These are phyloP conservation scores for Prionchulus punctatus DNA, from an alignment of 2,888 invertebrate genomes.

Conservation along the genomic window DNA sequence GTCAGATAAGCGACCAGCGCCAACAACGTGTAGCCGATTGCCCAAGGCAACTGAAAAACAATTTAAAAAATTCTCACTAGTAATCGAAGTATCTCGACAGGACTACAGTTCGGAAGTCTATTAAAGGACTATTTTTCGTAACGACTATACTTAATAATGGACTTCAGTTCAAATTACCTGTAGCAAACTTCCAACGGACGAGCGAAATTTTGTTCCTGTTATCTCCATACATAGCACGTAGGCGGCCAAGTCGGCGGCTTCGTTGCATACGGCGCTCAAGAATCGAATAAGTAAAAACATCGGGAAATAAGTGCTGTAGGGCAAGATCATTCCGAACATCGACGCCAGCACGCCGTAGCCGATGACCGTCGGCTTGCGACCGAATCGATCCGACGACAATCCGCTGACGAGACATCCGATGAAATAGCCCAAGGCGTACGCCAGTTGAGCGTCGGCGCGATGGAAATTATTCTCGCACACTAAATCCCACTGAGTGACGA, in stretches of 20 bases:
- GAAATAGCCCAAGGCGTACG: slow-evolving; percentile 29
- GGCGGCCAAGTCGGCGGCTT: slow-evolving; percentile 31
- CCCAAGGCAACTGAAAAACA: slow-evolving; percentile 24
- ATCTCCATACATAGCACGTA: slow-evolving; percentile 32
- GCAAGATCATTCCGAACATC: slow-evolving; percentile 29
- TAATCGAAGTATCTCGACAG: too few species aligned
- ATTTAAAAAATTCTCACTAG: neutral
- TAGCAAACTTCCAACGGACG: slow-evolving; percentile 29
- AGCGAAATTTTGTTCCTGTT: slow-evolving; percentile 29
- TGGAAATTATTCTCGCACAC: slow-evolving; percentile 29
- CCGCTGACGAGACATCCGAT: slow-evolving; percentile 23
- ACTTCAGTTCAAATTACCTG: slow-evolving; percentile 14
- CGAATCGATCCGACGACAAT: slow-evolving; percentile 18
- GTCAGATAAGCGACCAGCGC: slow-evolving; percentile 29
- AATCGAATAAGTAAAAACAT: slow-evolving; percentile 29
- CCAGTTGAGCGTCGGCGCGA: slow-evolving; percentile 31
- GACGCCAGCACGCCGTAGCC: slow-evolving; percentile 31
- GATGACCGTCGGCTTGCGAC: slow-evolving; percentile 31
- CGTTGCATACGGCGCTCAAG: slow-evolving; percentile 26
- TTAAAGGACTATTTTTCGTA: too few species aligned
- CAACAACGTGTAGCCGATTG: slow-evolving; percentile 30
- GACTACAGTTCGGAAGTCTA: too few species aligned
- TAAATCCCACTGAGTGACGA: slow-evolving; percentile 29
- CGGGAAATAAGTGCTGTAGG: slow-evolving; percentile 23
- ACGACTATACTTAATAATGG: too few species aligned